These are phyloP conservation scores for Hypanus sabinus DNA, from an alignment of 2,113 vertebrate species.

Conservation along the genomic window DNA sequence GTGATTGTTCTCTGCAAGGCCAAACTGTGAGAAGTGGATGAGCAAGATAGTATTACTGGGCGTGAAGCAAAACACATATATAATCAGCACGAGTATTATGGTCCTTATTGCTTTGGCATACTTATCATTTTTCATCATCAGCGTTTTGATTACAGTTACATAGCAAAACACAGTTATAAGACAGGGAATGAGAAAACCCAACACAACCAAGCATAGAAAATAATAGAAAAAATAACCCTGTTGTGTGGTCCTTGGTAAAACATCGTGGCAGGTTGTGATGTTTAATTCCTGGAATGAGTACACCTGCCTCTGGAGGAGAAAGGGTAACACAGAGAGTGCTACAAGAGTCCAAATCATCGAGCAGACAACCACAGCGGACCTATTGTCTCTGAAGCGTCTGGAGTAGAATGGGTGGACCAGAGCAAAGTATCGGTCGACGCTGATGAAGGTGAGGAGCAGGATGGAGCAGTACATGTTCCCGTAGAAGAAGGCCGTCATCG, in stretches of 20 bases:
- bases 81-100: constrained; percentile 45
- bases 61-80: constrained; percentile 49
- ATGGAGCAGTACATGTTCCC: constrained; percentile 78
- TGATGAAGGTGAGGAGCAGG: constrained; percentile 67
- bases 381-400: constrained; percentile 52
- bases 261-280: constrained; percentile 45
- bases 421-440: constrained; percentile 75
- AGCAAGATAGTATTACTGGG: constrained; percentile 51
- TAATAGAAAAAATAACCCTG: constrained; percentile 37
- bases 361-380: constrained; percentile 51
- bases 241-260: neutral
- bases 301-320: neutral
- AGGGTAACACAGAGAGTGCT: constrained; percentile 40
- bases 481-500: constrained; percentile 64
- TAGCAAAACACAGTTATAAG: constrained; percentile 46
- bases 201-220: constrained; percentile 44
- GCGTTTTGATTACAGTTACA: constrained; percentile 38
- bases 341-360: constrained; percentile 52
- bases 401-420: constrained; percentile 72
- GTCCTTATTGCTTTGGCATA: constrained; percentile 33
- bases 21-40: constrained; percentile 39
- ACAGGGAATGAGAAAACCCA: constrained; percentile 48
- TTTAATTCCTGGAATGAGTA: constrained; percentile 1
- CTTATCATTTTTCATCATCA: constrained; percentile 41
- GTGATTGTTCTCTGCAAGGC: neutral